These are phyloP conservation scores for Reinhardtius hippoglossoides DNA, from an alignment of 2,113 vertebrate genomes.

Conservation along the genomic window DNA sequence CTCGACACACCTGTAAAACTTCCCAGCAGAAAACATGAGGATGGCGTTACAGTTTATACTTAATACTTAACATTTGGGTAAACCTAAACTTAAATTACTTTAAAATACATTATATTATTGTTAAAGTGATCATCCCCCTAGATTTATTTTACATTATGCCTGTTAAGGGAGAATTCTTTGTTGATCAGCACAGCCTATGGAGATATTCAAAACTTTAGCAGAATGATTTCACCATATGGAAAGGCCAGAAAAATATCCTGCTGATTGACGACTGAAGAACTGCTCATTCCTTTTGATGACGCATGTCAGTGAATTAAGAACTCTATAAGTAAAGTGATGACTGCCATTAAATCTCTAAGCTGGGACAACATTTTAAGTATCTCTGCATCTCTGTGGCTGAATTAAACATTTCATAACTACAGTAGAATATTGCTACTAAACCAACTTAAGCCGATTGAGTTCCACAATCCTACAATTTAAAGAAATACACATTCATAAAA, in stretches of 20 bases:
- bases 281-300: slow-evolving; percentile 5
- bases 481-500: neutral
- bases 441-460: neutral
- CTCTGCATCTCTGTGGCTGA: slow-evolving; percentile 38
- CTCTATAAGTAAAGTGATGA: neutral
- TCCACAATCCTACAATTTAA: neutral
- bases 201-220: neutral
- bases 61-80: neutral
- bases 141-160: too few relatives aligned
- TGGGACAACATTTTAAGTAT: neutral
- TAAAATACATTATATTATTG: neutral
- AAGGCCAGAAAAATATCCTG: neutral
- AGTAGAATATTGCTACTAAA: slow-evolving; percentile 4
- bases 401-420: slow-evolving; percentile 28
- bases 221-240: slow-evolving; percentile 10
- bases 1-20: slow-evolving; percentile 49
- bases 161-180: too few relatives aligned
- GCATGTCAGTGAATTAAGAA: neutral
- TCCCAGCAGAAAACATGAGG: slow-evolving; percentile 38
- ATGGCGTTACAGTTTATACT: neutral
- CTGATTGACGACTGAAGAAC: neutral
- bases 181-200: neutral
- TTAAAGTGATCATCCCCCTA: too few relatives aligned
- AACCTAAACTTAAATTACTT: too few relatives aligned
- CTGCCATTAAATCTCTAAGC: neutral